Conservation (phyloP, 2,888 invertebrate species). For the Sminthurinus aureus region DNA sequence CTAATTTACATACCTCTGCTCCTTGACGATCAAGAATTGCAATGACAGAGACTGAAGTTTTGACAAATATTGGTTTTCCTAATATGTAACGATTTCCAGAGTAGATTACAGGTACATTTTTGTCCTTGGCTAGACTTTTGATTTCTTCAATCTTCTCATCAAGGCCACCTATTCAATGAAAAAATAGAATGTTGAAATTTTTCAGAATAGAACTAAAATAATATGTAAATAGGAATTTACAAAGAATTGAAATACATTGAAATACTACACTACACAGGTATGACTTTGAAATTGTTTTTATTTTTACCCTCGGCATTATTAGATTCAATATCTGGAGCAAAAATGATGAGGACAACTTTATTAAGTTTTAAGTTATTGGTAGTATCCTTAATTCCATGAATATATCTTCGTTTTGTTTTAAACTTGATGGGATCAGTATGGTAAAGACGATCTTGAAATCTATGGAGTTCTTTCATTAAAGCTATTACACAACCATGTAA, state of each 20-base stretch:
- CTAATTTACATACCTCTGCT: constrained; percentile 65
- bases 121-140: constrained; percentile 65
- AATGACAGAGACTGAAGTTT: constrained; percentile 70
- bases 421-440: constrained; percentile 70
- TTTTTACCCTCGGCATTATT: constrained; percentile 64
- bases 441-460: constrained; percentile 71
- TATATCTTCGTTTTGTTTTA: constrained; percentile 67
- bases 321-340: constrained; percentile 72
- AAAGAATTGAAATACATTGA: neutral
- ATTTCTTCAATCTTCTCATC: constrained; percentile 68
- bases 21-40: constrained; percentile 72
- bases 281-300: neutral
- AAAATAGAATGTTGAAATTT: too few species aligned
- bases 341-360: constrained; percentile 69
- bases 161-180: constrained; percentile 71
- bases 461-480: constrained; percentile 68
- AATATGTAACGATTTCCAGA: constrained; percentile 68
- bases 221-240: neutral
- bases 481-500: constrained; percentile 66
- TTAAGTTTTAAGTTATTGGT: constrained; percentile 68
- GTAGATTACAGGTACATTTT: constrained; percentile 70
- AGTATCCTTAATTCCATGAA: constrained; percentile 72
- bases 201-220: too few species aligned
- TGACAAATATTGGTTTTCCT: constrained; percentile 69
- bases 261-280: neutral